A percentile compares a stretch with the other conserved stretches of the same genome.
These are phyloP conservation scores for Agelastica alni DNA, from an alignment of 2,888 invertebrate species.

Conservation along the genomic window DNA sequence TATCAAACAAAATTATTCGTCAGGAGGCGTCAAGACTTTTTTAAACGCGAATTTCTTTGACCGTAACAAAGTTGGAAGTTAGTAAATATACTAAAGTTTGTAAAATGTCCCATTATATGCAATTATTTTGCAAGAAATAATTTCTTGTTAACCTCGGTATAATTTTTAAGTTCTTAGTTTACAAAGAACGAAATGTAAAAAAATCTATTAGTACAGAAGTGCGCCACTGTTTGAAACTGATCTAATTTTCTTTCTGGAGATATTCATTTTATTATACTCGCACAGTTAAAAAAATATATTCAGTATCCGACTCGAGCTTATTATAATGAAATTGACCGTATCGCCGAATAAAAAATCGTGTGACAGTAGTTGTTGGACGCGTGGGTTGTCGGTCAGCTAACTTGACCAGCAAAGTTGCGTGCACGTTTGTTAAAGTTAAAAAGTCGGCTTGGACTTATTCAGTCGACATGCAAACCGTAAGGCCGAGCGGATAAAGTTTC, in stretches of 20 bases:
- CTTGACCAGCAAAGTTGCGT: constrained; percentile 46
- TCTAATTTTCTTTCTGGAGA: constrained; percentile 12
- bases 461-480: constrained; percentile 42
- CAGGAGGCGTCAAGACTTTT: too few species aligned
- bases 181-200: too few species aligned
- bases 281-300: constrained; percentile 4
- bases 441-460: constrained; percentile 30
- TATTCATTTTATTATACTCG: constrained; percentile 8
- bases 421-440: constrained; percentile 36
- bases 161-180: too few species aligned
- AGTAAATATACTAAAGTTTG: too few species aligned
- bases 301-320: constrained; percentile 27
- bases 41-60: too few species aligned
- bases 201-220: too few species aligned
- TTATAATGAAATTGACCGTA: constrained; percentile 47
- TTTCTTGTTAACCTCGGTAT: too few species aligned
- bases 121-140: too few species aligned
- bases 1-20: too few species aligned
- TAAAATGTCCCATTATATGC: too few species aligned
- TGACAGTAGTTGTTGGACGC: constrained; percentile 46
- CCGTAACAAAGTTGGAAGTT: too few species aligned
- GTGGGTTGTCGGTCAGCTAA: constrained; percentile 49
- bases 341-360: constrained; percentile 46
- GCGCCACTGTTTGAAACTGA: not conserved
- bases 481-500: constrained; percentile 11